Evolutionary conservation across 2,888 invertebrate species (phyloP).

Genomic region (Stenurella melanura): DNA sequence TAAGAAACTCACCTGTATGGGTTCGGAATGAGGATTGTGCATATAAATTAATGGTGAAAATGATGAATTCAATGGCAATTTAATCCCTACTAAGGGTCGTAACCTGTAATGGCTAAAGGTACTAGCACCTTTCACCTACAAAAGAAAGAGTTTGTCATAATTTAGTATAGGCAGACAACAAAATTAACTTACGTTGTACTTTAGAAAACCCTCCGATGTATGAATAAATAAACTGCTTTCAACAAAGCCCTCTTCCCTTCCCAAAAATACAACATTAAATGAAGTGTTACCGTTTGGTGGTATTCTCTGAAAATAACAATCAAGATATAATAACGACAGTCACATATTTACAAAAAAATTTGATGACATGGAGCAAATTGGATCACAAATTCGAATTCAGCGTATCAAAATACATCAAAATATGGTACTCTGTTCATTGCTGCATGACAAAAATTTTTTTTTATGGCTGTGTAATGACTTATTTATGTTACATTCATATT

Average conservation of each 20-base stretch:
- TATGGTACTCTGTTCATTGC: too few species aligned
- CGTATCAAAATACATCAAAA: too few species aligned
- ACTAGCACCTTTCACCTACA: conserved; percentile 88
- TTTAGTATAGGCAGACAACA: conserved; percentile 10
- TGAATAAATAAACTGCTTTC: conserved; percentile 94
- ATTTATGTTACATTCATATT: too few species aligned
- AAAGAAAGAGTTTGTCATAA: conserved; percentile 41
- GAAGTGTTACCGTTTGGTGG: conserved; percentile 94
- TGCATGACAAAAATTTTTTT: too few species aligned
- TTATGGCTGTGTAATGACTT: too few species aligned
- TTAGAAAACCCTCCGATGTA: conserved; percentile 93
- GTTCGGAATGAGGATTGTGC: conserved; percentile 93
- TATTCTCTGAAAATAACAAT: conserved; percentile 80
- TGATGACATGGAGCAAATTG: too few species aligned
- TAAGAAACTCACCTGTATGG: conserved; percentile 82
- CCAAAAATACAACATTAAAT: conserved; percentile 96
- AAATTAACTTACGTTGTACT: conserved; percentile 81
- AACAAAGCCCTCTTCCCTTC: conserved; percentile 91
- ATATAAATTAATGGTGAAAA: conserved; percentile 92
- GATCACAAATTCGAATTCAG: too few species aligned
- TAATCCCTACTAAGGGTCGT: conserved; percentile 91
- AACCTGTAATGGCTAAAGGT: conserved; percentile 93
- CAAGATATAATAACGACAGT: too few species aligned
- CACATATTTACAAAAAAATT: too few species aligned
- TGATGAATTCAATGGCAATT: conserved; percentile 93